These are phyloP conservation scores for Phaetusa simplex DNA, from an alignment of 2,113 vertebrate genomes.

Conservation along the genomic window DNA sequence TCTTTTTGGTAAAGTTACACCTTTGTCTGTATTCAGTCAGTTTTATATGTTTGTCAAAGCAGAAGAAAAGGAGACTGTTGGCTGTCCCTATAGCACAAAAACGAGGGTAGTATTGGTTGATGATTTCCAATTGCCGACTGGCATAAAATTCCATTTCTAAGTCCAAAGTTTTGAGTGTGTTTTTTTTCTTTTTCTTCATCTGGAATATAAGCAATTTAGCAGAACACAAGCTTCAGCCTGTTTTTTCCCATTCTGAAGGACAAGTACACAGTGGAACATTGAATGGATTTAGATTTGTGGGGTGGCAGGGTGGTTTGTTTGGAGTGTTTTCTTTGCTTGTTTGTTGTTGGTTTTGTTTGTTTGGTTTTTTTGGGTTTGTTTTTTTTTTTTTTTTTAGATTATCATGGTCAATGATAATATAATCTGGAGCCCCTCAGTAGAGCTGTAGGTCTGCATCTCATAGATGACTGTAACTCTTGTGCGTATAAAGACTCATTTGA, in stretches of 20 bases:
- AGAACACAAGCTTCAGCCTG: background rate
- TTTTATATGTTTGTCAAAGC: background rate
- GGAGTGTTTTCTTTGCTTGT: background rate
- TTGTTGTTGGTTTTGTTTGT: background rate
- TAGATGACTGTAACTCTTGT: background rate
- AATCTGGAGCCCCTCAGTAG: background rate
- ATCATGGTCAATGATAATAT: background rate
- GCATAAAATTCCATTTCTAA: background rate
- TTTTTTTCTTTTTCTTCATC: accelerated
- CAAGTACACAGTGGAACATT: background rate
- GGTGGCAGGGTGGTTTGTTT: background rate
- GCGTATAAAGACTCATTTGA: slow-evolving; percentile 26
- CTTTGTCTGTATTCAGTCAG: background rate
- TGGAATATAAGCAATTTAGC: background rate
- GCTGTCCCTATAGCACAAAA: background rate
- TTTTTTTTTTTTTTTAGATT: background rate
- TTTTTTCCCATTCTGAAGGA: background rate
- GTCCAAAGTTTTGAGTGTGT: background rate
- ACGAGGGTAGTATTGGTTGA: background rate
- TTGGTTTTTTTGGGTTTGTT: too few relatives aligned
- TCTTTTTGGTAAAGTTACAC: background rate
- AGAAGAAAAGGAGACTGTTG: background rate
- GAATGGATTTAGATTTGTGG: background rate
- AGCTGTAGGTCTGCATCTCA: background rate
- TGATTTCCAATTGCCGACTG: background rate